Evolutionary conservation across 1,140 invertebrate genomes (phyloP), one percentile per base, ranked within the genome.

Genomic region (Ceratitis capitata): DNA sequence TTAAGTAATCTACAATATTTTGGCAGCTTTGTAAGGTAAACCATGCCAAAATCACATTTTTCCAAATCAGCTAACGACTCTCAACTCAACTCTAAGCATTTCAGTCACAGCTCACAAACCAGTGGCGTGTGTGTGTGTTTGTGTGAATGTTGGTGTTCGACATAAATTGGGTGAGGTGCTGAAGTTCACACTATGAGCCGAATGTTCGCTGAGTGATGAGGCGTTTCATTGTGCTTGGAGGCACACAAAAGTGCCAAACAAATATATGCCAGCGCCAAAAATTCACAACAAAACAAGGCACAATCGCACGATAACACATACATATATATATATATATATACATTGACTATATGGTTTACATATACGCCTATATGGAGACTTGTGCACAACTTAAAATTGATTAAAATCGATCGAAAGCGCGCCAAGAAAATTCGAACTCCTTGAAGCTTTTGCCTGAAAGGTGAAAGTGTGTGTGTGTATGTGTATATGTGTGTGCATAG

Each of bases 1-100:
- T 78, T 78, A 78, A 45, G 5, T 1, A 42, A 78, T 45, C 69
- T n/a, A 56, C 51, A 56, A 56, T 47, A 78, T 78, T 74, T 78
- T 78, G 69, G 69, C 39, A 78, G 69, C 35, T 78, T 42, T 16
- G 42, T 42, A 78, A 78, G 69, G 69, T 78, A 47, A 78, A 78
- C 39, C 69, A 4, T 78, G 69, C 69, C 69, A 78, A 45, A 42
- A 23, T 23, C 69, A 78, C 19, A 78, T 39, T 78, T 78, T 26
- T 19, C 29, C 61, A 69, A 39, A 35, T 45, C 39, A 45, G 19
- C n/a, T 26, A 23, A 74, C 56, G 26, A 78, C 39, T 2, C n/a
- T n/a, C n/a, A 16, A 12, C 39, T 78, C 23, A 78, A 45, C 69
- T 6, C 39, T 45, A 78, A 78, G 69, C 10, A 39, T n/a, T 78